Evolutionary conservation across 2,113 vertebrate species (phyloP).

Genomic region (Verasper variegatus): DNA sequence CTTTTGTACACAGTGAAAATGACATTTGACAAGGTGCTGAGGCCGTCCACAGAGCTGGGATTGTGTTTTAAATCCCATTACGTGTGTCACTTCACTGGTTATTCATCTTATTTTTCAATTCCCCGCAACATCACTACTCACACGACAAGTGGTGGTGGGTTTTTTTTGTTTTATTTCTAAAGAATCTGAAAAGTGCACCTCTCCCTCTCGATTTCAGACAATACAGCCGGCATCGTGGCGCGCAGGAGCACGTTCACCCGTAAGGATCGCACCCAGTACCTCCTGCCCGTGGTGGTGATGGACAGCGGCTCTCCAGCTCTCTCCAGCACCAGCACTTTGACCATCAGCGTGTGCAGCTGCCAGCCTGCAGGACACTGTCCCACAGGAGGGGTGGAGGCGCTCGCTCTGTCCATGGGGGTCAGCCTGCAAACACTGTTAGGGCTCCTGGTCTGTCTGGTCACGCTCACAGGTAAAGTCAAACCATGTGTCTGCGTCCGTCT

Average conservation of each 20-base stretch:
- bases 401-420: slow-evolving; percentile 83
- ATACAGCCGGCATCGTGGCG: slow-evolving; percentile 89
- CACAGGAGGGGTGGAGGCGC: slow-evolving; percentile 80
- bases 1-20: slow-evolving; percentile 33
- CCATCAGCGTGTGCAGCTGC: slow-evolving; percentile 89
- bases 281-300: slow-evolving; percentile 86
- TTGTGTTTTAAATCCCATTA: slow-evolving; percentile 52
- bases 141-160: neutral
- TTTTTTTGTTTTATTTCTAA: neutral
- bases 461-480: slow-evolving; percentile 82
- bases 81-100: slow-evolving; percentile 10
- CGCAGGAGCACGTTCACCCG: slow-evolving; percentile 85
- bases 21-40: slow-evolving; percentile 24
- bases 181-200: slow-evolving; percentile 13
- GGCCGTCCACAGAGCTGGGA: slow-evolving; percentile 12
- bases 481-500: too few relatives aligned
- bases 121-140: slow-evolving; percentile 14
- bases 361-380: slow-evolving; percentile 76
- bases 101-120: neutral
- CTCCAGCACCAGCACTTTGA: slow-evolving; percentile 90
- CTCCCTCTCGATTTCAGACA: slow-evolving; percentile 81
- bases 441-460: slow-evolving; percentile 82
- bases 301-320: slow-evolving; percentile 89
- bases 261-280: slow-evolving; percentile 83
- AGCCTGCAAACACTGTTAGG: slow-evolving; percentile 85